Conservation (phyloP, 2,888 invertebrate species). For the Mythimna impura region DNA sequence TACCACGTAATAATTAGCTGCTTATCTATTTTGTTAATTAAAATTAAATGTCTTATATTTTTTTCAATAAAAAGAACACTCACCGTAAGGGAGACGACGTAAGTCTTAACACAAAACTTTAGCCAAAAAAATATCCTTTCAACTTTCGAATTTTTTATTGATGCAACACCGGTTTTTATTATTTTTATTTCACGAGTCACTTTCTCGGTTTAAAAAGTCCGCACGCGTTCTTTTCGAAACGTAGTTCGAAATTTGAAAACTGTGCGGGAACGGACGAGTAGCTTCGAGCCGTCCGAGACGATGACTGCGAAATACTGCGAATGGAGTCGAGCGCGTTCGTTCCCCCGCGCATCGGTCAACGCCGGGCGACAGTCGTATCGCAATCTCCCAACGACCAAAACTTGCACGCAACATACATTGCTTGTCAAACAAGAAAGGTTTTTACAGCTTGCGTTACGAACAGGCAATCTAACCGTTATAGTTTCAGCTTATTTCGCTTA, state of each 20-base stretch:
- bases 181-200: constrained; percentile 77
- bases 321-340: constrained; percentile 72
- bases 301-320: constrained; percentile 84
- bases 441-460: neutral
- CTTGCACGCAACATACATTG: constrained; percentile 57
- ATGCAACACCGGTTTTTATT: constrained; percentile 75
- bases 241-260: constrained; percentile 67
- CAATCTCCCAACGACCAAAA: constrained; percentile 46
- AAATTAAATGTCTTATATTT: neutral
- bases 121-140: constrained; percentile 76
- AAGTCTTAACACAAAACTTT: constrained; percentile 64
- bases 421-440: constrained; percentile 18
- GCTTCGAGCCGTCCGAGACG: constrained; percentile 80
- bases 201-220: constrained; percentile 70
- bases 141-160: constrained; percentile 73
- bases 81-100: constrained; percentile 81
- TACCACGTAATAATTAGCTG: constrained; percentile 57
- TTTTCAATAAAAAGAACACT: constrained; percentile 66
- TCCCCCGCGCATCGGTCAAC: constrained; percentile 83
- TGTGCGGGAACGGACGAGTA: constrained; percentile 74
- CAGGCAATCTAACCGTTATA: constrained; percentile 34
- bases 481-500: neutral
- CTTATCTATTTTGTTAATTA: constrained; percentile 41
- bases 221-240: constrained; percentile 68
- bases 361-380: constrained; percentile 67